These are phyloP conservation scores for Xyliphius kryptos DNA, from an alignment of 2,113 vertebrate genomes.

Conservation along the genomic window DNA sequence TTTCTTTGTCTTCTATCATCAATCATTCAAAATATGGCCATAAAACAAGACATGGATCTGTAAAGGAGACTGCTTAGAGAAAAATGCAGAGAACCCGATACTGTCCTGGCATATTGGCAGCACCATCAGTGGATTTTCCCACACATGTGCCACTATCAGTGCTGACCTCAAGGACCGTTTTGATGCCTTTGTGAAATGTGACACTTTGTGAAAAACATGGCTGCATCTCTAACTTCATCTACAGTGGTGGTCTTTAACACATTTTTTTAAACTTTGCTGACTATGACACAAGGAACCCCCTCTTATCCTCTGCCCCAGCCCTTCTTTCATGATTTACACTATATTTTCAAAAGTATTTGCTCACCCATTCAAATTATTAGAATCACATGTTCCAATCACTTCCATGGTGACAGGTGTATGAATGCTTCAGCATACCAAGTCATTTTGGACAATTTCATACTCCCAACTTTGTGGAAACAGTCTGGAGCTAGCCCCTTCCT, in stretches of 20 bases:
- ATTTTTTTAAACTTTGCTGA: neutral
- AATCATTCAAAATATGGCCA: slow-evolving; percentile 28
- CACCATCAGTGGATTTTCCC: slow-evolving; percentile 37
- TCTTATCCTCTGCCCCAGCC: too few species aligned
- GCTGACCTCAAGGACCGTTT: slow-evolving; percentile 19
- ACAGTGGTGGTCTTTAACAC: neutral
- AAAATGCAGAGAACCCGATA: slow-evolving; percentile 25
- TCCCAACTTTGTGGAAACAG: too few species aligned
- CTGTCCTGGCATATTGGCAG: slow-evolving; percentile 34
- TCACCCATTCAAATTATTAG: too few species aligned
- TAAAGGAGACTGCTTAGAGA: slow-evolving; percentile 26
- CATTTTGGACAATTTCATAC: too few species aligned
- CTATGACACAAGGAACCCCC: too few species aligned
- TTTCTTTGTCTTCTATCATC: slow-evolving; percentile 19
- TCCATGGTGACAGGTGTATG: too few species aligned
- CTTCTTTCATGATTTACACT: too few species aligned
- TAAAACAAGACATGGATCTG: slow-evolving; percentile 34
- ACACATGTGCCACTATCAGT: slow-evolving; percentile 33
- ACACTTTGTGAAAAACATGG: neutral
- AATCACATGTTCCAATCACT: too few species aligned
- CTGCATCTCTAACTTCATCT: neutral
- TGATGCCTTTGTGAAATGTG: slow-evolving; percentile 14
- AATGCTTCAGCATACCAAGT: too few species aligned
- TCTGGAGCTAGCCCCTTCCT: too few species aligned
- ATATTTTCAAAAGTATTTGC: too few species aligned